A percentile compares a stretch with the other conserved stretches of the same genome.
These are phyloP conservation scores for Aricia artaxerxes DNA, from an alignment of 2,888 invertebrate genomes.

Conservation along the genomic window DNA sequence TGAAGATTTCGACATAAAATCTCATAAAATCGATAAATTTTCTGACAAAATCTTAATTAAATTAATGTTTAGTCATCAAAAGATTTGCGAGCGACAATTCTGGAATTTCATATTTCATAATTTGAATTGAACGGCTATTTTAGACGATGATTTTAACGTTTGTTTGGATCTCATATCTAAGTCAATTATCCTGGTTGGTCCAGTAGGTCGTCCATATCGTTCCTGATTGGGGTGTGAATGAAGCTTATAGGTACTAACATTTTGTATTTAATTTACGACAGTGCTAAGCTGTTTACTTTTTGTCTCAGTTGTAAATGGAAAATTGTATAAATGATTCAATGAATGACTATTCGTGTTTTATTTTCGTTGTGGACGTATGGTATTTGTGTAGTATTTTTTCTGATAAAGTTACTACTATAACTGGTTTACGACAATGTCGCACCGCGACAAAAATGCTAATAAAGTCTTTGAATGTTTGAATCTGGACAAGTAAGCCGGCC, in stretches of 20 bases:
- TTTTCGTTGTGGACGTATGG: conserved; percentile 31
- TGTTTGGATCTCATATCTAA: conserved; percentile 23
- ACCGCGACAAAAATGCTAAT: not conserved
- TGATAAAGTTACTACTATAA: not conserved
- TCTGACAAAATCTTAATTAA: not conserved
- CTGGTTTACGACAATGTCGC: not conserved
- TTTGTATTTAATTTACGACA: conserved; percentile 65
- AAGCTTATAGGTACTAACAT: conserved; percentile 42
- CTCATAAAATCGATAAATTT: not conserved
- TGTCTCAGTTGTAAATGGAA: conserved; percentile 56
- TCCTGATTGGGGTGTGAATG: conserved; percentile 37
- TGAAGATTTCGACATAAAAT: not conserved
- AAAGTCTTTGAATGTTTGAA: too few species aligned
- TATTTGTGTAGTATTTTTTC: not conserved
- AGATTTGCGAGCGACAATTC: too few species aligned
- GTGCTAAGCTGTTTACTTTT: conserved; percentile 64
- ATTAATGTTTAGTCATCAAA: too few species aligned
- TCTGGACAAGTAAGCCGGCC: too few species aligned
- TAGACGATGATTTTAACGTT: not conserved
- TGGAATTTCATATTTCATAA: not conserved
- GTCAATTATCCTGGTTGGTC: conserved; percentile 25
- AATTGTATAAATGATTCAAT: conserved; percentile 59
- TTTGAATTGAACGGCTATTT: not conserved
- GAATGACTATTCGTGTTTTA: conserved; percentile 61
- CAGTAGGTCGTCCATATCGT: conserved; percentile 17